A percentile compares a stretch with the other conserved stretches of the same genome.
Conservation (phyloP, 2,797 vertebrate genomes). For the Fistularia tabacaria region DNA sequence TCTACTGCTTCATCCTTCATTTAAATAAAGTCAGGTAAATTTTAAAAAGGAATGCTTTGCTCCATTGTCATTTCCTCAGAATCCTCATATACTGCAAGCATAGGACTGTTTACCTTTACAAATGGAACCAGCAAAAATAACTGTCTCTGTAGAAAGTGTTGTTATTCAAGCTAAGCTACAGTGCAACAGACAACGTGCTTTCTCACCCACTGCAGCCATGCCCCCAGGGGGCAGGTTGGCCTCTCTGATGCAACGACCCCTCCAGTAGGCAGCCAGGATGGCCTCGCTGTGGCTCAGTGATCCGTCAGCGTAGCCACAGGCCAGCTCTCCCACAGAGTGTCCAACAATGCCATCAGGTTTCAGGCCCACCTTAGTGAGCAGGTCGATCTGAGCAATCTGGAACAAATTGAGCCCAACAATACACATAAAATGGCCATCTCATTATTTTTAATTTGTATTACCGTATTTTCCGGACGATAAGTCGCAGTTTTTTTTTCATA, state of each 20-base stretch:
- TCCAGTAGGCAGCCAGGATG: constrained; percentile 90
- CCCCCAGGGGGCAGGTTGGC: constrained; percentile 85
- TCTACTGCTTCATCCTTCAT: no score
- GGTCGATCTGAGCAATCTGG: constrained; percentile 92
- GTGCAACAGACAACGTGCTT: neutral
- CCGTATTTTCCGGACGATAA: no score
- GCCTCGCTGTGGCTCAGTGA: constrained; percentile 87
- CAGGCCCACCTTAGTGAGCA: constrained; percentile 84
- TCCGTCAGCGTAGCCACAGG: constrained; percentile 91
- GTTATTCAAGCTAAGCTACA: no score
- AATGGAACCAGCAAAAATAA: no score
- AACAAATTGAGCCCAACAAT: neutral
- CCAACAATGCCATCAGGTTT: constrained; percentile 90
- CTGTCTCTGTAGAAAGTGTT: no score
- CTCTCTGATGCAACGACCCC: constrained; percentile 90
- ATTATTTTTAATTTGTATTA: no score
- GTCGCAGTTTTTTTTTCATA: no score
- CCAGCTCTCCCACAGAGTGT: constrained; percentile 93
- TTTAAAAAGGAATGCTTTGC: no score
- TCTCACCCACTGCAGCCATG: constrained; percentile 96
- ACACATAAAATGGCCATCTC: neutral
- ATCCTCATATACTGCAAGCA: no score
- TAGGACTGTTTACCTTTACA: no score
- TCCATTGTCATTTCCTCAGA: no score
- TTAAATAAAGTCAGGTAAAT: no score